A percentile compares a stretch with the other conserved stretches of the same genome.
Conservation (phyloP, 1,140 invertebrate genomes). For the Apis cerana region DNA sequence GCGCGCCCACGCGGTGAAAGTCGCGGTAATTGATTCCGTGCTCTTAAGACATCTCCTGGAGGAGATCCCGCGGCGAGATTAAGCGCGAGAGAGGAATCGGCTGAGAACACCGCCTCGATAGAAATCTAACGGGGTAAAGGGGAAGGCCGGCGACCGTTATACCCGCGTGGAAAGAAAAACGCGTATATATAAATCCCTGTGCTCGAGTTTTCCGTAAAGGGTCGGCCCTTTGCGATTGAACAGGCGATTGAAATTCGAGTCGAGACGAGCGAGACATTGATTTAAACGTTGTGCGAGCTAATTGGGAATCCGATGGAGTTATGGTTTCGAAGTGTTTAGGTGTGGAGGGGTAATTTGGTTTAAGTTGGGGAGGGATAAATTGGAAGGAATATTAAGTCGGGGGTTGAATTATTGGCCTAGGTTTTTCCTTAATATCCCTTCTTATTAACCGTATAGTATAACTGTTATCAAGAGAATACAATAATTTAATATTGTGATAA, state of each 20-base stretch:
- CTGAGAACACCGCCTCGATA: constrained; percentile 30
- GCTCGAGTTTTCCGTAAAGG: background rate
- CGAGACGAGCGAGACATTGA: background rate
- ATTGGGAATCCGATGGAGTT: background rate
- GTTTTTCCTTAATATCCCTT: too few species aligned
- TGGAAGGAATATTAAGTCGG: too few species aligned
- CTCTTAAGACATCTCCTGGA: constrained; percentile 71
- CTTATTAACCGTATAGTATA: too few species aligned
- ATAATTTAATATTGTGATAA: too few species aligned
- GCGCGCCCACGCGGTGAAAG: constrained; percentile 77
- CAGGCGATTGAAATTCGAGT: background rate
- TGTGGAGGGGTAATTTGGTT: background rate
- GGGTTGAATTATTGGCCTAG: too few species aligned
- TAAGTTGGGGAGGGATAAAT: background rate
- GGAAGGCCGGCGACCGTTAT: background rate
- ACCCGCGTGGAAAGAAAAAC: background rate
- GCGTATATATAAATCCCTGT: background rate
- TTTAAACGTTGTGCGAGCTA: background rate
- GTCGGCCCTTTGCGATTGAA: background rate
- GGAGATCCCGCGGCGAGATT: constrained; percentile 71
- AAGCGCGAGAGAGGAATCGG: constrained; percentile 59
- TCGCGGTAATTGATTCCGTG: constrained; percentile 76
- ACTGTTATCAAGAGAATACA: too few species aligned
- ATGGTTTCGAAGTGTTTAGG: background rate
- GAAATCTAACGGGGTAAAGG: constrained; percentile 37